Evolutionary conservation across 2,888 invertebrate genomes (phyloP).

Genomic region (Entomobrya proxima): DNA sequence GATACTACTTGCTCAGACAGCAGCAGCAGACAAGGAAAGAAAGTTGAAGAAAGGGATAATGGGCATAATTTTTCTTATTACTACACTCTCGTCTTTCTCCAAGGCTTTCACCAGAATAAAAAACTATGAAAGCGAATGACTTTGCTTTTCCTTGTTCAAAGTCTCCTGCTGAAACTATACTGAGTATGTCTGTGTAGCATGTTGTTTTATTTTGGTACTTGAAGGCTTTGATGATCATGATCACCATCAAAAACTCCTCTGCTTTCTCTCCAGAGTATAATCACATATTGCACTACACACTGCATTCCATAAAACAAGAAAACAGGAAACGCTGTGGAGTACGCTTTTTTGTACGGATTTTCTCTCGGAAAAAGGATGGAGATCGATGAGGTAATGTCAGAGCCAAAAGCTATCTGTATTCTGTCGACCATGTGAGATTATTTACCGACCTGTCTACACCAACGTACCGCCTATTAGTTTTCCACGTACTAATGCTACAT

Average conservation of each 20-base stretch:
- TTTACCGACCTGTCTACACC: conserved; percentile 72
- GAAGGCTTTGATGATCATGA: background rate
- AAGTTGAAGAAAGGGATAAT: conserved; percentile 46
- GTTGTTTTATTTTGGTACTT: background rate
- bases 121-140: no score
- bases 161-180: background rate
- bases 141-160: background rate
- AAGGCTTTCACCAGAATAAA: background rate
- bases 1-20: background rate
- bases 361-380: conserved; percentile 15
- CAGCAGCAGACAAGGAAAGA: background rate
- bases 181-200: background rate
- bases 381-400: conserved; percentile 74
- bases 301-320: conserved; percentile 3
- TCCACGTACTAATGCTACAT: background rate
- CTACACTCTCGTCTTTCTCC: no score
- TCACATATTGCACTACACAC: background rate
- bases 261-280: conserved; percentile 18
- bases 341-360: conserved; percentile 57
- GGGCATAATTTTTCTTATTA: conserved; percentile 50
- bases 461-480: conserved; percentile 34
- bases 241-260: background rate
- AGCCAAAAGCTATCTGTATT: conserved; percentile 63
- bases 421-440: conserved; percentile 63
- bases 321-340: background rate